These are phyloP conservation scores for Helobdella robusta DNA, from an alignment of 2,888 invertebrate species.

Conservation along the genomic window DNA sequence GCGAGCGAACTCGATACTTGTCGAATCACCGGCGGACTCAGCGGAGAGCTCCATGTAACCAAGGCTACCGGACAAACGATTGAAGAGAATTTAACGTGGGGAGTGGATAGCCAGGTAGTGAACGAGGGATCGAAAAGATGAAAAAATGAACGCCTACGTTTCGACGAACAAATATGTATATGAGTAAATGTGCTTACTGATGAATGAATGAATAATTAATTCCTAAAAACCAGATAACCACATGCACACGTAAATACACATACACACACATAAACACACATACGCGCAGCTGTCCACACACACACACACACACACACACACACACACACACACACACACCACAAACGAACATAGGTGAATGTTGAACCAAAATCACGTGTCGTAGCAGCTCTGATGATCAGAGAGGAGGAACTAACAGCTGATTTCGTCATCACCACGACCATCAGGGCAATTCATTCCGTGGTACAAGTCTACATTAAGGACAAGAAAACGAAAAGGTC, in stretches of 20 bases:
- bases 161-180: too few species aligned
- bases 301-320: too few species aligned
- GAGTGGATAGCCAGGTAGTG: conserved; percentile 27
- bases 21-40: conserved; percentile 28
- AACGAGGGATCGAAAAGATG: background rate
- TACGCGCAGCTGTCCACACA: too few species aligned
- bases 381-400: conserved; percentile 26
- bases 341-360: conserved; percentile 7
- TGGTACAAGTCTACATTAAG: conserved; percentile 27
- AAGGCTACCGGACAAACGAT: conserved; percentile 27
- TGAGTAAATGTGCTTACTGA: too few species aligned
- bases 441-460: conserved; percentile 18
- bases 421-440: conserved; percentile 22
- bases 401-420: conserved; percentile 29
- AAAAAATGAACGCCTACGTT: too few species aligned
- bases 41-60: conserved; percentile 27
- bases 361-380: conserved; percentile 19
- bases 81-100: conserved; percentile 28
- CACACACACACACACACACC: too few species aligned
- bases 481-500: conserved; percentile 21
- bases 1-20: conserved; percentile 19
- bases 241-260: too few species aligned
- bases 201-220: too few species aligned
- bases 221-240: too few species aligned
- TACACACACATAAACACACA: too few species aligned